A percentile compares a stretch with the other conserved stretches of the same genome.
Conservation (phyloP, 2,888 invertebrate genomes). For the Amblyteles armatorius region DNA sequence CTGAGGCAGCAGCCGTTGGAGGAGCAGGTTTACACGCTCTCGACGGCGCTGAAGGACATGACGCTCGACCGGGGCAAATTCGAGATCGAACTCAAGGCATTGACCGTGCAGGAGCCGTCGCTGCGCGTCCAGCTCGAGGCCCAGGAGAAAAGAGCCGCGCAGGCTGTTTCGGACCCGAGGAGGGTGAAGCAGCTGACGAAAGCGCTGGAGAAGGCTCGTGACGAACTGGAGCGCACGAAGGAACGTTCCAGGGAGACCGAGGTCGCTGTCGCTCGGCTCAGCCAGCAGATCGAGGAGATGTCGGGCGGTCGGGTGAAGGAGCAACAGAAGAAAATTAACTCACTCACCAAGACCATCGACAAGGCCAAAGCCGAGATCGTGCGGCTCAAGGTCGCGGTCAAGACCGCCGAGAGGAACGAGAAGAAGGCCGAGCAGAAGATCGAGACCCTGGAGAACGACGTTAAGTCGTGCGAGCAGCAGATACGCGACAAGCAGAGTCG, state of each 20-base stretch:
- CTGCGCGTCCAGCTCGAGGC: constrained; percentile 88
- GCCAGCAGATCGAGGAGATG: constrained; percentile 89
- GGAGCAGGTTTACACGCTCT: constrained; percentile 86
- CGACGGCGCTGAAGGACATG: constrained; percentile 85
- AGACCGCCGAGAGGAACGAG: constrained; percentile 89
- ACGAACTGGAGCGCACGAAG: constrained; percentile 86
- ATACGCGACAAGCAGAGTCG: constrained; percentile 87
- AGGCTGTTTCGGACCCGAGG: constrained; percentile 89
- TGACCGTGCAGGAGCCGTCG: constrained; percentile 85
- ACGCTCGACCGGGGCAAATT: constrained; percentile 84
- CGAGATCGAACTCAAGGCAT: constrained; percentile 84
- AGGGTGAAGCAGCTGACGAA: constrained; percentile 88
- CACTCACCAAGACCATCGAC: constrained; percentile 89
- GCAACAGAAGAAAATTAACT: constrained; percentile 90
- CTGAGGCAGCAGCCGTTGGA: constrained; percentile 86
- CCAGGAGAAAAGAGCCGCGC: constrained; percentile 89
- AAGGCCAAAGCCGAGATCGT: constrained; percentile 90
- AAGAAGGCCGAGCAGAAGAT: constrained; percentile 92
- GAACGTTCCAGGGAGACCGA: constrained; percentile 87
- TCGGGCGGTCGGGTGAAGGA: constrained; percentile 89
- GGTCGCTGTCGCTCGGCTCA: constrained; percentile 88
- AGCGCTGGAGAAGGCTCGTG: constrained; percentile 85
- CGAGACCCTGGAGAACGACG: constrained; percentile 90
- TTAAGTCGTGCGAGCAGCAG: constrained; percentile 89
- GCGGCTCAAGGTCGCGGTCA: constrained; percentile 89